A percentile compares a stretch with the other conserved stretches of the same genome.
These are phyloP conservation scores for Lepus timidus DNA, from an alignment of 2,113 vertebrate genomes.

Conservation along the genomic window DNA sequence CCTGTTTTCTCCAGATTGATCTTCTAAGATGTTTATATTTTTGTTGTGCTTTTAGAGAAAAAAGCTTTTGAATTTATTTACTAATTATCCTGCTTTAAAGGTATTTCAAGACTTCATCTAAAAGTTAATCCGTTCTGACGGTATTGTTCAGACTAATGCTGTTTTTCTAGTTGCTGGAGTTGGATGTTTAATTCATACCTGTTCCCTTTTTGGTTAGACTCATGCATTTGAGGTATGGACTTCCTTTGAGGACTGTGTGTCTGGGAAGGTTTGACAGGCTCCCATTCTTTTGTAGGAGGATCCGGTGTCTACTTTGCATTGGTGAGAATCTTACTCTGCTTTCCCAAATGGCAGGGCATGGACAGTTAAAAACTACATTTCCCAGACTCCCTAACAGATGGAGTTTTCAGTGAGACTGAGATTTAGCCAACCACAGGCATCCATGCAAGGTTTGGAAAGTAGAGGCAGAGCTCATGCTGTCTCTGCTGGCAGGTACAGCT, in stretches of 20 bases:
- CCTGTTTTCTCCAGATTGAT: neutral
- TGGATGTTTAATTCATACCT: neutral
- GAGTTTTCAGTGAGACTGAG: constrained; percentile 1
- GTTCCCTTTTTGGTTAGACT: constrained; percentile 29
- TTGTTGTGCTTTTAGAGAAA: neutral
- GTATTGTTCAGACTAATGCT: neutral
- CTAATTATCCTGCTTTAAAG: constrained; percentile 31
- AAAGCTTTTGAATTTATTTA: neutral
- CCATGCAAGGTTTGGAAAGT: neutral
- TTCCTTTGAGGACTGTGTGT: neutral
- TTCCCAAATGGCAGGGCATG: neutral
- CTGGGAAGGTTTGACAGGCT: neutral
- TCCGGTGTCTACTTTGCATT: neutral
- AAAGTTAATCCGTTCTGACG: neutral
- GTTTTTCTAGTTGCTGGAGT: neutral
- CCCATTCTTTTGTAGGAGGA: neutral
- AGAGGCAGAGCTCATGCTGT: neutral
- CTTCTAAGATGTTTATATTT: constrained; percentile 1
- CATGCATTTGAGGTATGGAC: neutral
- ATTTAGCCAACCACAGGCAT: constrained; percentile 16
- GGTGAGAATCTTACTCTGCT: neutral
- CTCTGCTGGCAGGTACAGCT: neutral
- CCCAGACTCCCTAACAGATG: constrained; percentile 12
- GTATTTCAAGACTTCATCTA: neutral
- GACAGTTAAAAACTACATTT: constrained; percentile 42